Conservation (phyloP, 2,113 vertebrate species). For the Rhabdornis inornatus region DNA sequence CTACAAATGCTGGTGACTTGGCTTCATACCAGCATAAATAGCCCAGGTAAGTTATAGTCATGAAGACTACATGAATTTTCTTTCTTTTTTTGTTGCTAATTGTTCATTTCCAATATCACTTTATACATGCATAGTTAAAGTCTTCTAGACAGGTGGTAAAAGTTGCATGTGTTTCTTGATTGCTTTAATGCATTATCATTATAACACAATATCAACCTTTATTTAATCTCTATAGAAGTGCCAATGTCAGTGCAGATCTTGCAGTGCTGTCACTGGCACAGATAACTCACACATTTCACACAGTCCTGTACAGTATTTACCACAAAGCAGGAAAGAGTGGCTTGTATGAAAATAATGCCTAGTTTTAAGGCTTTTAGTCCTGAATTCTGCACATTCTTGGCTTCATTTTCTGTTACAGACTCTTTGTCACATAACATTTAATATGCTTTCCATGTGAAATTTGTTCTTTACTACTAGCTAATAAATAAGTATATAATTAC, state of each 20-base stretch:
- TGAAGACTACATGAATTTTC: neutral
- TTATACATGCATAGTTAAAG: constrained; percentile 62
- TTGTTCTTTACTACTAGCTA: neutral
- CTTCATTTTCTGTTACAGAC: neutral
- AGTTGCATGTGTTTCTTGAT: neutral
- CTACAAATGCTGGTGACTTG: neutral
- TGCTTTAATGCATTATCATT: neutral
- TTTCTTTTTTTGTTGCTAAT: neutral
- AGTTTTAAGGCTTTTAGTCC: neutral
- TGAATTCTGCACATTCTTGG: neutral
- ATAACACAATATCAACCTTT: neutral
- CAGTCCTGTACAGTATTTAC: neutral
- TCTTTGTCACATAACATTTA: neutral
- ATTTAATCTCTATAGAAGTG: neutral
- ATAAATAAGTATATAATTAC: constrained; percentile 12
- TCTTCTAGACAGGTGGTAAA: constrained; percentile 42
- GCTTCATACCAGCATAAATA: neutral
- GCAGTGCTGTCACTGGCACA: neutral
- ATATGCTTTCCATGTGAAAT: neutral
- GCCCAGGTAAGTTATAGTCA: neutral
- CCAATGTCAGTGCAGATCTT: neutral
- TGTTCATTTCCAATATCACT: constrained; percentile 9
- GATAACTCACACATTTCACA: neutral
- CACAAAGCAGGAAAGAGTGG: neutral
- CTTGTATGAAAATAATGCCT: neutral